Conservation (phyloP, 23 tunicate genomes). For the Trididemnum miniatum region DNA sequence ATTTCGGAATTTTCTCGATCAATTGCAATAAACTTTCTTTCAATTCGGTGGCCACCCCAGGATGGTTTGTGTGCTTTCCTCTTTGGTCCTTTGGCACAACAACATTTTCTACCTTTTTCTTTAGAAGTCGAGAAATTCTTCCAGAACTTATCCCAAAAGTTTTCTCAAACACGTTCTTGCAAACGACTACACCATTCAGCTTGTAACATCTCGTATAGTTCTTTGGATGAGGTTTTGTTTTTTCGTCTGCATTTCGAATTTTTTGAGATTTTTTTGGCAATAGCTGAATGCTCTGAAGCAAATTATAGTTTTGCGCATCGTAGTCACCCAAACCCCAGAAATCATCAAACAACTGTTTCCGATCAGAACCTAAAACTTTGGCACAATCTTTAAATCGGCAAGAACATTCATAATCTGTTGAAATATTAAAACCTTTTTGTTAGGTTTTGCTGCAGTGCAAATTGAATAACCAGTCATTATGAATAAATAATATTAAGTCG, state of each 20-base stretch:
- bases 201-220: not conserved
- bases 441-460: no score
- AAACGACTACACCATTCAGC: not conserved
- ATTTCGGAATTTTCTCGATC: not conserved
- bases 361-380: not conserved
- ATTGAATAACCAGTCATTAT: no score
- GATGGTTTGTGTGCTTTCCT: not conserved
- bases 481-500: no score
- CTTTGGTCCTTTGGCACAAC: not conserved
- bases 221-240: not conserved
- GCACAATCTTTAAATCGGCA: not conserved
- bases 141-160: not conserved
- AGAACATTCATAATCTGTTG: not conserved
- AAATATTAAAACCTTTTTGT: not conserved
- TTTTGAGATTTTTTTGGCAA: slow-evolving; percentile 9
- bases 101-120: slow-evolving; percentile 5
- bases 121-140: not conserved
- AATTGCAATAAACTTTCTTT: no score
- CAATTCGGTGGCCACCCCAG: not conserved
- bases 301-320: slow-evolving; percentile 18
- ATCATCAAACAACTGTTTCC: not conserved
- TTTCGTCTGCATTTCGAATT: not conserved
- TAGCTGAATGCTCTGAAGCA: slow-evolving; percentile 5
- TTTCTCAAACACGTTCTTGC: slow-evolving; percentile 15
- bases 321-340: slow-evolving; percentile 9